A percentile compares a stretch with the other conserved stretches of the same genome.
These are phyloP conservation scores for Corapipo altera DNA, from an alignment of 2,113 vertebrate genomes.

Conservation along the genomic window DNA sequence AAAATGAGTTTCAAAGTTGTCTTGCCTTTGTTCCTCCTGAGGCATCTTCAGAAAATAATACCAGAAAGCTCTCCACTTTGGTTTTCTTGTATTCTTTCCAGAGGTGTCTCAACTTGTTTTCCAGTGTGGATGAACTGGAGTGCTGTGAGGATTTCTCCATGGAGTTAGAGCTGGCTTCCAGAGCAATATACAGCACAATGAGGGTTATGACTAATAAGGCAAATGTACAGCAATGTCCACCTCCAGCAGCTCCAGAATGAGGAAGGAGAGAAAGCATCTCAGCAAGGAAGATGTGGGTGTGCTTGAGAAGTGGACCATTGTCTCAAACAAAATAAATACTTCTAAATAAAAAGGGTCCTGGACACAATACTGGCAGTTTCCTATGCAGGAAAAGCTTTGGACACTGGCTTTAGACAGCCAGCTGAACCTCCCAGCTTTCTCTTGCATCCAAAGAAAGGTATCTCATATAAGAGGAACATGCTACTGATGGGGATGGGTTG, in stretches of 20 bases:
- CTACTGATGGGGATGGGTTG: not conserved
- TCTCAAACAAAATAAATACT: not conserved
- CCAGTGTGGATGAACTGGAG: not conserved
- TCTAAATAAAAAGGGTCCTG: not conserved
- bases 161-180: not conserved
- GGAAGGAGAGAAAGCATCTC: not conserved
- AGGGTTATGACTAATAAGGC: not conserved
- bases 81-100: not conserved
- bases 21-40: not conserved
- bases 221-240: not conserved
- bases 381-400: not conserved
- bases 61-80: not conserved
- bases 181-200: fast-evolving
- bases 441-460: not conserved
- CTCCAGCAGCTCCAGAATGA: not conserved
- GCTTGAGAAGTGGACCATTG: not conserved
- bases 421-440: not conserved
- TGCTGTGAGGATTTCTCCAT: not conserved
- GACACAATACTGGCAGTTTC: fast-evolving
- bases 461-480: not conserved
- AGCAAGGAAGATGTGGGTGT: not conserved
- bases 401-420: not conserved
- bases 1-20: not conserved
- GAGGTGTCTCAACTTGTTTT: not conserved
- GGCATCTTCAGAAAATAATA: not conserved